Evolutionary conservation across 1,140 invertebrate genomes (phyloP).

Genomic region (Orchestia grillus): DNA sequence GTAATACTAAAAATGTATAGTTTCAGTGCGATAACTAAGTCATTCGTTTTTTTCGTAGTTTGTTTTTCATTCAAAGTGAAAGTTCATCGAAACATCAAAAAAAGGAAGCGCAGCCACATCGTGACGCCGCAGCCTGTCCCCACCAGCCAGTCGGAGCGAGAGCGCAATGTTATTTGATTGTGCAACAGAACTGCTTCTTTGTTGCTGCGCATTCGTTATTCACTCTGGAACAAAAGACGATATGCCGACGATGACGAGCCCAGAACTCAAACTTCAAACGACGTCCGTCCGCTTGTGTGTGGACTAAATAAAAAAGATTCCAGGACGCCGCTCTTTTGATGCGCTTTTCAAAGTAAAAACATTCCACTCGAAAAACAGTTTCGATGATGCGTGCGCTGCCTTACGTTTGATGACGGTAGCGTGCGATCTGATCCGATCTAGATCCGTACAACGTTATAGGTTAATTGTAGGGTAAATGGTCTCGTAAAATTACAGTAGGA

Average conservation of each 20-base stretch:
- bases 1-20: background rate
- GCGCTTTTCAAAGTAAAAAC: background rate
- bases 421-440: background rate
- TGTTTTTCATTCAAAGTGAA: background rate
- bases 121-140: background rate
- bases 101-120: background rate
- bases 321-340: background rate
- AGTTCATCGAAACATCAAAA: background rate
- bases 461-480: background rate
- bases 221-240: background rate
- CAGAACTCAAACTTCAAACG: slow-evolving; percentile 5
- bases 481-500: background rate
- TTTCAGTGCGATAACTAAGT: background rate
- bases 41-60: background rate
- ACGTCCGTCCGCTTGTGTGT: background rate
- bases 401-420: background rate
- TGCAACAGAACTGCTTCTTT: background rate
- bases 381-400: background rate
- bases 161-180: slow-evolving; percentile 19
- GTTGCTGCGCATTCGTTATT: background rate
- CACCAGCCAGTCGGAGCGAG: background rate
- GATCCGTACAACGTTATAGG: background rate
- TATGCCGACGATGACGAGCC: background rate
- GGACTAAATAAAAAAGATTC: background rate
- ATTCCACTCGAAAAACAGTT: background rate